Conservation (phyloP, 1,140 invertebrate genomes). For the Calliphora vicina region DNA sequence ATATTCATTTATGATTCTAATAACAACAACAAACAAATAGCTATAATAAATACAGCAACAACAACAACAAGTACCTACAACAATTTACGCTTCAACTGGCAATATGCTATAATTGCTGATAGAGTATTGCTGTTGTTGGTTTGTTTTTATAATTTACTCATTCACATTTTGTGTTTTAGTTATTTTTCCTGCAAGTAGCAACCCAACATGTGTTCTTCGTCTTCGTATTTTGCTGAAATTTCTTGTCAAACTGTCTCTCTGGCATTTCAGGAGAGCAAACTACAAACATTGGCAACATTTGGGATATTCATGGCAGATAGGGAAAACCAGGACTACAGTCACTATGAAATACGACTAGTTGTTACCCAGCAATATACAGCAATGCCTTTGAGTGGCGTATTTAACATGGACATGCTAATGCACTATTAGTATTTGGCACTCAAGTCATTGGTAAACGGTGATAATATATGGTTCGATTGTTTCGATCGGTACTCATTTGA, state of each 20-base stretch:
- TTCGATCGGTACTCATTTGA: no score
- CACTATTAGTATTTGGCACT: no score
- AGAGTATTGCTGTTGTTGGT: neutral
- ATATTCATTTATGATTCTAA: slow-evolving; percentile 8
- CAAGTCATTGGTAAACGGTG: no score
- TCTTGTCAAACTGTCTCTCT: neutral
- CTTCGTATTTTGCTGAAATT: neutral
- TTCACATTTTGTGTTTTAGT: neutral
- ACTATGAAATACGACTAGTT: no score
- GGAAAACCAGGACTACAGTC: no score
- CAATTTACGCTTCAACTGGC: neutral
- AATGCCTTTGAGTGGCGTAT: no score
- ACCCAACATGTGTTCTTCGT: neutral
- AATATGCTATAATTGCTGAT: neutral
- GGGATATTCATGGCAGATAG: neutral
- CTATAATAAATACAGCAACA: neutral
- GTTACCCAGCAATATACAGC: no score
- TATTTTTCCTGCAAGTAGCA: neutral
- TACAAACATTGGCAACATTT: neutral
- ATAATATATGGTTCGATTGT: no score
- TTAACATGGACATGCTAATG: no score
- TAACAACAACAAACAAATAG: neutral
- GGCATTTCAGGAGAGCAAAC: neutral
- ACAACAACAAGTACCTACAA: neutral
- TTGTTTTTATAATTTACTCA: neutral